Conservation (phyloP, 2,888 invertebrate species). For the Camptogramma bilineatum region DNA sequence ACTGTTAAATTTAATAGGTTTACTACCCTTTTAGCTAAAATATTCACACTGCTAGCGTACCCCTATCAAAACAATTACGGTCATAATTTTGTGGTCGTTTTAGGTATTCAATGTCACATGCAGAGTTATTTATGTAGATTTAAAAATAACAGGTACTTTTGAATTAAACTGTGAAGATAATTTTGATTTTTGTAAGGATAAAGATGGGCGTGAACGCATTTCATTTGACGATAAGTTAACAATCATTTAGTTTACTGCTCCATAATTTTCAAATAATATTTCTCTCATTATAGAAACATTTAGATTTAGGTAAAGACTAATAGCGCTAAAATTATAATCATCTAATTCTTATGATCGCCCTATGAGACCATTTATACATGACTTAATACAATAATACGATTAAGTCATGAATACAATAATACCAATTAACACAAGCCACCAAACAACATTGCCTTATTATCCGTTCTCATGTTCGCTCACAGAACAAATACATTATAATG, state of each 20-base stretch:
- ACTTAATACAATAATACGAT: too few species aligned
- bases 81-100: conserved; percentile 13
- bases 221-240: too few species aligned
- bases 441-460: conserved; percentile 45
- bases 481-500: conserved; percentile 4
- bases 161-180: conserved; percentile 6
- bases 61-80: conserved; percentile 21
- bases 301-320: too few species aligned
- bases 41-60: conserved; percentile 25
- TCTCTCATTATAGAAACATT: too few species aligned
- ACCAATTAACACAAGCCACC: conserved; percentile 42
- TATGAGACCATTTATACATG: conserved; percentile 45
- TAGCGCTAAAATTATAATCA: too few species aligned
- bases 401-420: not conserved
- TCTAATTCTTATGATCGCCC: too few species aligned
- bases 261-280: too few species aligned
- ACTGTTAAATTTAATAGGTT: conserved; percentile 50
- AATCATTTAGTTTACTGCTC: too few species aligned
- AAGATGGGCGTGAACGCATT: too few species aligned
- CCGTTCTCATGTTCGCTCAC: not conserved
- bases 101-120: conserved; percentile 10
- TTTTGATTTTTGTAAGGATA: too few species aligned
- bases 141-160: not conserved
- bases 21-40: conserved; percentile 37
- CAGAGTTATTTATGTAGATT: not conserved